Base-by-base conservation (phyloP, 2,797 vertebrate genomes). In the Loriculus beryllinus region DNA sequence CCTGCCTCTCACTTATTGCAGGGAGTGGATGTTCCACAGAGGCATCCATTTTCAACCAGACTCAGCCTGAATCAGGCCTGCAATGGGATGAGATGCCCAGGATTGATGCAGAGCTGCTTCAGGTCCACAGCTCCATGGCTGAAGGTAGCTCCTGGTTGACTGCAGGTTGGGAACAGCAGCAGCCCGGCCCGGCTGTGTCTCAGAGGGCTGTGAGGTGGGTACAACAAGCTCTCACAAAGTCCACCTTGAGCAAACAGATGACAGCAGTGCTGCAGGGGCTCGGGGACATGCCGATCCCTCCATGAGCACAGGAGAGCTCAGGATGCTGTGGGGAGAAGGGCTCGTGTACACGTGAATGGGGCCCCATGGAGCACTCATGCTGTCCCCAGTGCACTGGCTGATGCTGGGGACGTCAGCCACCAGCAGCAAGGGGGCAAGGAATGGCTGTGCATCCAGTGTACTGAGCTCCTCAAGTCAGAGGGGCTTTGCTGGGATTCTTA, bases 361-460 rank as follows among this genome's bases (percentile, higher is more conserved):
- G 39, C 10, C 14, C 8, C 3, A 1, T 51, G 10, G 65, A 65
- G 57, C 62, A 64, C n/a, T 56, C 54, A 57, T 63, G 37, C 42
- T 56, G 56, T 52, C 40, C 68, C 43, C 2, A 2, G 3, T 28
- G 56, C 33, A 3, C 37, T 0, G 0, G 54, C 23, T 39, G 14
- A 40, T 0, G 2, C 39, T 68, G 60, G 67, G 25, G n/a, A 54
- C n/a, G 31, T 33, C 17, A 5, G 35, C 57, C 19, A 33, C 40
- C 2, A 0, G 43, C 42, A 19, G 39, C 39, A 14, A 17, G 6
- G n/a, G 8, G 8, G 17, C 14, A 33, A 70, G 76, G 39, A 68
- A 18, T 2, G 9, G 14, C 19, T 0, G 0, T 39, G 39, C 28
- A 11, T 14, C 3, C 6, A 25, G 14, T 12, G 14, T 16, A 10